phyloP scores from a whole-genome alignment of 2,888 invertebrate species.

The Cryptocephalus moraei region DNA sequence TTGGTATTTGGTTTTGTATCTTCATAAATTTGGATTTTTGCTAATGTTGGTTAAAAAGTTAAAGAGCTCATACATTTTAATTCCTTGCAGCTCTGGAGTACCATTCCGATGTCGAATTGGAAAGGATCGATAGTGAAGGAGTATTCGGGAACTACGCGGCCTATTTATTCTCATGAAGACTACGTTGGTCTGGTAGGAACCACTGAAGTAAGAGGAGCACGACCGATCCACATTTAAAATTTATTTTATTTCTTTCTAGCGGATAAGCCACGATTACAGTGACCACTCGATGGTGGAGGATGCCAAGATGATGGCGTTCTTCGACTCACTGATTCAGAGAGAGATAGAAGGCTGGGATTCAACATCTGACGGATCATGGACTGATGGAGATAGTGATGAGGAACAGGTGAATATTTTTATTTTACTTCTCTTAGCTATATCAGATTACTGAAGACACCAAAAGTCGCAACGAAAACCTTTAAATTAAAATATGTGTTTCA shows the following conservation, averaged over 20 bases:
- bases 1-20: too few relatives aligned
- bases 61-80: background rate
- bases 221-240: background rate
- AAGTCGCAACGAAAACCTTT: too few relatives aligned
- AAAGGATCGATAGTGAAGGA: slow-evolving; percentile 51
- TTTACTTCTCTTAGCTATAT: too few relatives aligned
- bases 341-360: slow-evolving; percentile 70
- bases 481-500: too few relatives aligned
- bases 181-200: slow-evolving; percentile 73
- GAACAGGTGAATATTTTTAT: slow-evolving; percentile 7
- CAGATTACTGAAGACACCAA: too few relatives aligned
- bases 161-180: slow-evolving; percentile 69
- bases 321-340: slow-evolving; percentile 84
- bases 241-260: slow-evolving; percentile 36
- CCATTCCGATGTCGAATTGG: slow-evolving; percentile 59
- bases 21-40: background rate
- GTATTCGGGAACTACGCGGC: slow-evolving; percentile 50
- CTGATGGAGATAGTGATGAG: slow-evolving; percentile 27
- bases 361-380: slow-evolving; percentile 24
- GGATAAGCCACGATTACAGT: slow-evolving; percentile 81
- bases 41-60: background rate
- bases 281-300: slow-evolving; percentile 83
- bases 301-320: slow-evolving; percentile 93
- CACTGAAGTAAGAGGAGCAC: slow-evolving; percentile 47
- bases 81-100: slow-evolving; percentile 63